phyloP scores from a whole-genome alignment of 2,888 invertebrate species.

The Rhopalosiphum nymphaeae region DNA sequence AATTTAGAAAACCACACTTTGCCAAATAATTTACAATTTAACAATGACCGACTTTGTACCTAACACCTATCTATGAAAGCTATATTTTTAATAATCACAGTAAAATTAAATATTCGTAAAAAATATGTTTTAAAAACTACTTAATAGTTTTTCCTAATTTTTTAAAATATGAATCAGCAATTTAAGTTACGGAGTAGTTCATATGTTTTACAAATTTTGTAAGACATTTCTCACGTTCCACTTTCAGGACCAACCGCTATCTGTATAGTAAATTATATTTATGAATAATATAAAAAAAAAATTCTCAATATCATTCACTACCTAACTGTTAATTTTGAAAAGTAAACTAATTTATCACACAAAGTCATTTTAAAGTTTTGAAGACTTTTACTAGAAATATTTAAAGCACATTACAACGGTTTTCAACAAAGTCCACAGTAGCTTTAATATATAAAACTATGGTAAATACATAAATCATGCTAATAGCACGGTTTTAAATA shows the following conservation, averaged over 20 bases:
- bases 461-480: not conserved
- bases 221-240: not conserved
- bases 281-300: constrained; percentile 2
- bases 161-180: not conserved
- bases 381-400: constrained; percentile 4
- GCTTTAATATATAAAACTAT: not conserved
- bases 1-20: no score
- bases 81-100: not conserved
- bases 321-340: constrained; percentile 8
- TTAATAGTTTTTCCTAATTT: not conserved
- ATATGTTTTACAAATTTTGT: not conserved
- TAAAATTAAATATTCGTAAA: not conserved
- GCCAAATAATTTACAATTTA: not conserved
- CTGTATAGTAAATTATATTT: not conserved
- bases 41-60: not conserved
- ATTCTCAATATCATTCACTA: constrained; percentile 11
- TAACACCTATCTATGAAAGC: not conserved
- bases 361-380: constrained; percentile 34
- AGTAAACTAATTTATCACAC: constrained; percentile 35
- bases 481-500: not conserved
- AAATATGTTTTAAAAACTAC: not conserved
- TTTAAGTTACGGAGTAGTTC: not conserved
- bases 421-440: not conserved
- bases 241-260: not conserved
- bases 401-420: not conserved